Evolutionary conservation across 53 echinoderm and acorn worm genomes (phyloP).

Genomic region (Astropecten irregularis): DNA sequence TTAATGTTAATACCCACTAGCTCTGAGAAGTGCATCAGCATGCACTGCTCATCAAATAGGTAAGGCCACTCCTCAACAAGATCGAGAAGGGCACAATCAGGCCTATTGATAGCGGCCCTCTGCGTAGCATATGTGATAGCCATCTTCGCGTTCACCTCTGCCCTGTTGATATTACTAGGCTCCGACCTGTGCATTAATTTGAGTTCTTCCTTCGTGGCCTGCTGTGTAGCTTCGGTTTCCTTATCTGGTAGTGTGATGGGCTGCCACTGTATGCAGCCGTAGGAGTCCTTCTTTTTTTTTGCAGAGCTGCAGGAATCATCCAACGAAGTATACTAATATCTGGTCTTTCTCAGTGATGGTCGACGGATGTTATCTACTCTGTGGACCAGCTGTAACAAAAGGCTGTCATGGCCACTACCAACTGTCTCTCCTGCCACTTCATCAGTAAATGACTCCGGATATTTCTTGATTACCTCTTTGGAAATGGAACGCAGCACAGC

Average conservation of each 20-base stretch:
- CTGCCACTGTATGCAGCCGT: slow-evolving; percentile 62
- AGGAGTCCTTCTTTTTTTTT: slow-evolving; percentile 43
- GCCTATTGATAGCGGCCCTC: slow-evolving; percentile 18
- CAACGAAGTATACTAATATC: too few species aligned
- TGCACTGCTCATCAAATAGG: slow-evolving; percentile 46
- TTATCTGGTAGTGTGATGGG: slow-evolving; percentile 24
- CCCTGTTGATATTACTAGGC: slow-evolving; percentile 4
- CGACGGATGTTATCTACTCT: slow-evolving; percentile 39
- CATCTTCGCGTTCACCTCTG: slow-evolving; percentile 4
- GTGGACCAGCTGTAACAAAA: slow-evolving; percentile 51
- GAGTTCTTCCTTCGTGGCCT: slow-evolving; percentile 38
- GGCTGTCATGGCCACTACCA: slow-evolving; percentile 53
- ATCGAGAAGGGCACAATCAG: slow-evolving; percentile 46
- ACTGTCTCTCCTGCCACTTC: slow-evolving; percentile 43
- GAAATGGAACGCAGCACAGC: slow-evolving; percentile 4
- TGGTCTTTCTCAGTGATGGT: too few species aligned
- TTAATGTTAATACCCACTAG: slow-evolving; percentile 56
- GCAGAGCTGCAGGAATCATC: background rate
- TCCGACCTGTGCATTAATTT: slow-evolving; percentile 16
- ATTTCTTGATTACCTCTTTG: slow-evolving; percentile 10
- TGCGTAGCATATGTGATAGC: slow-evolving; percentile 45
- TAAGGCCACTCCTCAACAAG: slow-evolving; percentile 52
- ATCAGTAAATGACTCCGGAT: slow-evolving; percentile 42
- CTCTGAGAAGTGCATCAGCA: slow-evolving; percentile 56
- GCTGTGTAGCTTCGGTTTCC: slow-evolving; percentile 41